These are phyloP conservation scores for Stratiolaelaps scimitus DNA, from an alignment of 1,140 invertebrate species.

Conservation along the genomic window DNA sequence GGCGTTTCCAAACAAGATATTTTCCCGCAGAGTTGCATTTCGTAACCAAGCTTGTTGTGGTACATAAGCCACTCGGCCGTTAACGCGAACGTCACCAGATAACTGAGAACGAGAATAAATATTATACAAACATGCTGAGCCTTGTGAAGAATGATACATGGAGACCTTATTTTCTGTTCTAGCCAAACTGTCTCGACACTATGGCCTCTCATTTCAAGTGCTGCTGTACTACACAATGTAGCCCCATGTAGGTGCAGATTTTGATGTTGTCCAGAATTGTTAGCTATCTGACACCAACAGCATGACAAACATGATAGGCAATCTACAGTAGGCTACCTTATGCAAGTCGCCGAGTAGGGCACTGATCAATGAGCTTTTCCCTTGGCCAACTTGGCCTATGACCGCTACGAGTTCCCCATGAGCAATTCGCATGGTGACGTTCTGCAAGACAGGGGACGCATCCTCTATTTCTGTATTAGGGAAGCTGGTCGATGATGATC, in stretches of 20 bases:
- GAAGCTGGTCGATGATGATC: too few relatives aligned
- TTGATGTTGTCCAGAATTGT: constrained; percentile 48
- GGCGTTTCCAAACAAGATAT: constrained; percentile 45
- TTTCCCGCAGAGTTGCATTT: constrained; percentile 46
- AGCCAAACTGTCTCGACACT: not conserved
- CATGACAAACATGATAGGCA: too few relatives aligned
- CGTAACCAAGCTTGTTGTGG: constrained; percentile 50
- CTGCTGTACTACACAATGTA: not conserved
- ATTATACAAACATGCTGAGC: not conserved
- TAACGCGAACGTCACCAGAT: constrained; percentile 35
- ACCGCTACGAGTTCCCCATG: constrained; percentile 21
- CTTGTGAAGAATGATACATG: too few relatives aligned
- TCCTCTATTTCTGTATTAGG: too few relatives aligned
- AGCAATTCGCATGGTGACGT: constrained; percentile 14
- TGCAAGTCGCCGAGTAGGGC: constrained; percentile 35
- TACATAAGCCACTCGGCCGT: constrained; percentile 44
- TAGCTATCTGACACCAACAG: not conserved
- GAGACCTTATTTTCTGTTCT: too few relatives aligned
- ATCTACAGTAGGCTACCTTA: too few relatives aligned
- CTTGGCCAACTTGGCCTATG: constrained; percentile 32
- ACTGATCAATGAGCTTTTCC: constrained; percentile 34
- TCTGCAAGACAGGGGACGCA: too few relatives aligned
- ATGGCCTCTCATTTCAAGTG: not conserved
- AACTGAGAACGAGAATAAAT: not conserved
- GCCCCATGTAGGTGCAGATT: constrained; percentile 8